Base-by-base conservation (phyloP, 2,888 invertebrate species). In the Acrobasis repandana region DNA sequence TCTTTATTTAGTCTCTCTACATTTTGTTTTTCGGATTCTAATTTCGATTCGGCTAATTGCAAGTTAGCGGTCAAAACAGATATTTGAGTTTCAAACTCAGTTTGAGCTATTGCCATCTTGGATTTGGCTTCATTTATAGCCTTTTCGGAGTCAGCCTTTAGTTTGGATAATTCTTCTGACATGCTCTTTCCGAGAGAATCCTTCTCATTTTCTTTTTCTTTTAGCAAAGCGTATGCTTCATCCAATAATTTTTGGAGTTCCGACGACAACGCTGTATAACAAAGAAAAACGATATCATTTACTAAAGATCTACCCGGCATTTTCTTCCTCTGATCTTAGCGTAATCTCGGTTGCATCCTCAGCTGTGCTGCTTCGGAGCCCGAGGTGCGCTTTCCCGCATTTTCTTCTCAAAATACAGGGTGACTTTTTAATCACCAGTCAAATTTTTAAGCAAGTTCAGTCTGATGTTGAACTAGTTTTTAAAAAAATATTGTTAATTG, bases 91-190 rank as follows among this genome's bases (percentile, higher is more conserved):
- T 94, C 94, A 54, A 94, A 92, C 74, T 93, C 93, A 0, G 94
- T 92, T 67, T 95, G 88, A 64, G 93, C 93, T 74, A 95, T 95
- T 63, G 95, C 94, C 50, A 94, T 90, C 83, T 95, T 95, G n/a
- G 94, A 94, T 82, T 88, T 93, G 54, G 91, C 85, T 80, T 93
- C 93, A 62, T 81, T 88, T 9, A 92, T 73, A 70, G 89, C 84
- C 77, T 93, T 83, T 86, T 94, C 79, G 72, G 93, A 81, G 92
- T 95, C 93, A 2, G 76, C 71, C 72, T 84, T 92, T 0, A 90
- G 74, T 76, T 85, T 86, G 14, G 81, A 70, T 20, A 92, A 70
- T 72, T 93, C 93, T 18, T 93, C 93, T 1, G 88, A 86, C 88
- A 93, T 88, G 65, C 90, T 92, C 72, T 92, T 93, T 46, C 90